Evolutionary conservation across 1,140 invertebrate genomes (phyloP), one percentile per base, ranked within the genome.

Genomic region (Drosophila rufa): DNA sequence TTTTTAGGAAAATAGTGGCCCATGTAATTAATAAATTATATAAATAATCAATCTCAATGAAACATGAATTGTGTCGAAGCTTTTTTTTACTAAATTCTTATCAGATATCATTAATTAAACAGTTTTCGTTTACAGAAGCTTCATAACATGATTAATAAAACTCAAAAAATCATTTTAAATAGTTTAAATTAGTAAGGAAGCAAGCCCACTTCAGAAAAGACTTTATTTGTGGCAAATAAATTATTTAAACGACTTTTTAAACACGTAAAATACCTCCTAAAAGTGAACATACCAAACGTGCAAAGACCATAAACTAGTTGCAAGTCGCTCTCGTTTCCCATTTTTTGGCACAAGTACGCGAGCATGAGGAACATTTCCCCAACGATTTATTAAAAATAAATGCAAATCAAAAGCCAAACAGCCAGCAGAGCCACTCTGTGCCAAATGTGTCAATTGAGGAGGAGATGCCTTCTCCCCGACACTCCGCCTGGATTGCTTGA

Each of bases 401-500:
- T 73, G 69, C 66, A 73, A 73, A 73, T 71, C 27, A 58, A 51
- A 48, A 55, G 56, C 47, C 46, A 60, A 47, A 59, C 53, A 50
- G 4, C 62, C 53, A 19, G 30, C 27, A 36, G 36, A 14, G 33
- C 33, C 51, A 60, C 40, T 38, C 48, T 74, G 71, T 82, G 82
- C 82, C 82, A 84, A 85, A 75, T 84, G 82, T 81, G 82, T 84
- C 81, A 83, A 77, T 83, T 70, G 67, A 9, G 25, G 36, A 45
- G 40, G 47, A 43, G 45, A 50, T n/a, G 30, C 19, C 45, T 65
- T 73, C 79, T 64, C 56, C 47, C 17, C 22, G 36, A 15, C 22
- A 19, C 25, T 60, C 47, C 12, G 17, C 30, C 53, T 68, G 14
- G 19, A 42, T 42, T 8, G 40, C 15, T 43, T 38, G 27, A 12